These are phyloP conservation scores for Exocentrus adspersus DNA, from an alignment of 2,888 invertebrate genomes.

Conservation along the genomic window DNA sequence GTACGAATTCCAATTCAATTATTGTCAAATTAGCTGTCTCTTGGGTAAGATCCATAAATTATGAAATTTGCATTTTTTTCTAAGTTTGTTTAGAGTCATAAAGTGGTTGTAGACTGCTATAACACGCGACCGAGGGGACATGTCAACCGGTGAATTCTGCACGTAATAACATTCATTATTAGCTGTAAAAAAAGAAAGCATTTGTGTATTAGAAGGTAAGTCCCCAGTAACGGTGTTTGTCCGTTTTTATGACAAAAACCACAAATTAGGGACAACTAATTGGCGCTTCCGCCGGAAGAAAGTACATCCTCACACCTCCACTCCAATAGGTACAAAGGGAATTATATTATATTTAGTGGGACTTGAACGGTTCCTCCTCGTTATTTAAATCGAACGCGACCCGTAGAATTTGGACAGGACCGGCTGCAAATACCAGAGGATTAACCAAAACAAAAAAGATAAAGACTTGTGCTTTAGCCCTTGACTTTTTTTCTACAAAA, in stretches of 20 bases:
- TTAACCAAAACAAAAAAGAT: no score
- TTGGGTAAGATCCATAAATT: no score
- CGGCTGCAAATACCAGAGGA: no score
- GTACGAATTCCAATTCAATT: no score
- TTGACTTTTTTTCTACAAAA: no score
- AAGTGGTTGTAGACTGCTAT: no score
- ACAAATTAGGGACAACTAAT: conserved; percentile 55
- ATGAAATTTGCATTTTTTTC: no score
- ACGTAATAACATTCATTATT: conserved; percentile 12
- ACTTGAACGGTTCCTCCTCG: conserved; percentile 54
- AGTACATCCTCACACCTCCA: conserved; percentile 52
- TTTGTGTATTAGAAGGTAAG: conserved; percentile 48
- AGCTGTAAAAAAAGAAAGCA: conserved; percentile 6
- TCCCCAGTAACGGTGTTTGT: conserved; percentile 19
- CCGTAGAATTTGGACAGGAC: conserved; percentile 7
- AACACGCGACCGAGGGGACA: not conserved
- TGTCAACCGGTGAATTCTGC: not conserved
- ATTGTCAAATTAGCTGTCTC: no score
- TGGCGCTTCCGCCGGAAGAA: conserved; percentile 48
- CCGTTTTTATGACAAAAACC: conserved; percentile 49
- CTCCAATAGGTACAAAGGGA: conserved; percentile 49
- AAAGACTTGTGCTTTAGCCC: no score
- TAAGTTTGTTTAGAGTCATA: no score
- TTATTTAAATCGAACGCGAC: conserved; percentile 53
- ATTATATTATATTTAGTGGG: conserved; percentile 58